Conservation (phyloP, 2,113 vertebrate genomes). For the Phalacrocorax aristotelis region DNA sequence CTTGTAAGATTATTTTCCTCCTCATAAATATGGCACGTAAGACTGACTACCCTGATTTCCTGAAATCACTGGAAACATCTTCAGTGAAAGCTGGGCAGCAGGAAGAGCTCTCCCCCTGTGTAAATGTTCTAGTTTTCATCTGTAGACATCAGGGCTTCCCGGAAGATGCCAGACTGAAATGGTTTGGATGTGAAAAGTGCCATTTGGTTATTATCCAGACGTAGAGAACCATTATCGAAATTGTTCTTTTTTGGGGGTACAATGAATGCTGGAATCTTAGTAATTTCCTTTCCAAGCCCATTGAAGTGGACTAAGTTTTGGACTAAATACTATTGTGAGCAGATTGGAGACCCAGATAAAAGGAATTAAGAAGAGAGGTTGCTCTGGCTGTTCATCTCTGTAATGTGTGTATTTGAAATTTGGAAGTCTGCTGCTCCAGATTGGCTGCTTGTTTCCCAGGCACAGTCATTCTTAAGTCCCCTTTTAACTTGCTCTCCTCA, state of each 20-base stretch:
- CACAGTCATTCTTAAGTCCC: slow-evolving; percentile 14
- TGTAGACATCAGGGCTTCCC: not conserved
- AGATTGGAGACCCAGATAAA: slow-evolving; percentile 42
- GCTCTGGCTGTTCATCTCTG: slow-evolving; percentile 22
- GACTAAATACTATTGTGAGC: slow-evolving; percentile 1
- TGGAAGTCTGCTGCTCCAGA: slow-evolving; percentile 37
- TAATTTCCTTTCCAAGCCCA: slow-evolving; percentile 12
- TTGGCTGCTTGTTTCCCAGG: slow-evolving; percentile 17
- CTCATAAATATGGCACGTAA: not conserved
- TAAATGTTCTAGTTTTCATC: not conserved
- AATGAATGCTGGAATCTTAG: not conserved
- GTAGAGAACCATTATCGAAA: slow-evolving; percentile 14
- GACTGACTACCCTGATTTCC: not conserved
- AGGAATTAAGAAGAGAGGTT: slow-evolving; percentile 29
- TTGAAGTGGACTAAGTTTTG: slow-evolving; percentile 40
- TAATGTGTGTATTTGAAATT: slow-evolving; percentile 26
- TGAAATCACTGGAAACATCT: not conserved
- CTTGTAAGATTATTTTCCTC: not conserved
- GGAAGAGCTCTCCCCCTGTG: not conserved
- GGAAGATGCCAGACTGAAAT: slow-evolving; percentile 4
- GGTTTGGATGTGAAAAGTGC: not conserved
- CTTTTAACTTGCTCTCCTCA: slow-evolving; percentile 53
- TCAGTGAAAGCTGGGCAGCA: not conserved
- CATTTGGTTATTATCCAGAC: slow-evolving; percentile 39
- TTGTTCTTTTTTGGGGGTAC: not conserved